Conservation (phyloP, 2,888 invertebrate species). For the Diogma glabrata region DNA sequence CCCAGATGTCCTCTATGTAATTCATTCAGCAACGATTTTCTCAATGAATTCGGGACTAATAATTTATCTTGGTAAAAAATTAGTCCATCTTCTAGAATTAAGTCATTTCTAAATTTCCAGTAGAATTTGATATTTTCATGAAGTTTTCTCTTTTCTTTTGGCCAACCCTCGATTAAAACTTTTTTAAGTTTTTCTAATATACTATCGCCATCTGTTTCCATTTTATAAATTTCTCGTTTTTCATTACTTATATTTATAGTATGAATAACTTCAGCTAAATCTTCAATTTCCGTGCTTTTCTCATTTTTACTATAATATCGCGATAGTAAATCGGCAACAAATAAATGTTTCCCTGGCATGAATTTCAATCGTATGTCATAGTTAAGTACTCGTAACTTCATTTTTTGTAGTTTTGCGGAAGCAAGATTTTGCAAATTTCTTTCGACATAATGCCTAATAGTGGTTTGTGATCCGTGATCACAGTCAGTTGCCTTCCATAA, state of each 20-base stretch:
- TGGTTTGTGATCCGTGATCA: too few relatives aligned
- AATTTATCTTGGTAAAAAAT: constrained; percentile 19
- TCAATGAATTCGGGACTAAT: constrained; percentile 19
- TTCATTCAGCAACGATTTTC: constrained; percentile 2
- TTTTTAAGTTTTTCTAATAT: constrained; percentile 9
- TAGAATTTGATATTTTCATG: constrained; percentile 18
- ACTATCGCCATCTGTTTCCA: constrained; percentile 11
- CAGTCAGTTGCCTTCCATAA: too few relatives aligned
- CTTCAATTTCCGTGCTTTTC: constrained; percentile 11
- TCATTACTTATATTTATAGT: constrained; percentile 17
- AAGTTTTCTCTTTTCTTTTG: constrained; percentile 13
- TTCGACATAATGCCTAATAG: too few relatives aligned
- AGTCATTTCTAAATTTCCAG: constrained; percentile 21
- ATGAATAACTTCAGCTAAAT: constrained; percentile 15
- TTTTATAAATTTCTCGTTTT: too few relatives aligned
- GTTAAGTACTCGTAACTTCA: too few relatives aligned
- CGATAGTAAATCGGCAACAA: too few relatives aligned
- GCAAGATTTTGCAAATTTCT: too few relatives aligned
- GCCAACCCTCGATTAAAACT: constrained; percentile 15
- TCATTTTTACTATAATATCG: too few relatives aligned
- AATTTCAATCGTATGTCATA: too few relatives aligned
- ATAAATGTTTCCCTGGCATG: too few relatives aligned
- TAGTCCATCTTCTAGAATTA: constrained; percentile 20
- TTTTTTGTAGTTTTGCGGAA: too few relatives aligned
- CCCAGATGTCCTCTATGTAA: too few relatives aligned